Conservation (phyloP, 2,888 invertebrate species). For the Cosmopolites sordidus region DNA sequence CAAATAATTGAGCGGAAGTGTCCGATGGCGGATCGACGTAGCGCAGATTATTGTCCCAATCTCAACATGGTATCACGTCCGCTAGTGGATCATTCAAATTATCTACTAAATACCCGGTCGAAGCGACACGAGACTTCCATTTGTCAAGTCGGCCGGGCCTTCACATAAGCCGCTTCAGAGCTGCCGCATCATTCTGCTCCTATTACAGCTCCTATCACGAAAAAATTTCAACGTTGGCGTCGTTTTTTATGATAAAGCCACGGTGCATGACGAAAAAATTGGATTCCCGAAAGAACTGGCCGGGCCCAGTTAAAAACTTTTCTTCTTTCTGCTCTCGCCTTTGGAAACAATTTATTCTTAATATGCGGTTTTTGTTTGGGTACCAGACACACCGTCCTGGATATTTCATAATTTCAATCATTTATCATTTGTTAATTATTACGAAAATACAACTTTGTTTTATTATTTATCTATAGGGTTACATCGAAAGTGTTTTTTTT, state of each 20-base stretch:
- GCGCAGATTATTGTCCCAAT: constrained; percentile 30
- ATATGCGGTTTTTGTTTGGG: too few relatives aligned
- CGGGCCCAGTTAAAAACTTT: too few relatives aligned
- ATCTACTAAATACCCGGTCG: constrained; percentile 36
- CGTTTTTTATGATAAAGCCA: constrained; percentile 24
- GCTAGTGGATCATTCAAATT: constrained; percentile 38
- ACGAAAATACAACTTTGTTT: too few relatives aligned
- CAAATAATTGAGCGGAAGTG: constrained; percentile 26
- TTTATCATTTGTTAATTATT: too few relatives aligned
- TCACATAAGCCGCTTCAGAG: constrained; percentile 28
- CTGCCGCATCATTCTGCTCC: constrained; percentile 29
- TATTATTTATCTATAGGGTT: too few relatives aligned
- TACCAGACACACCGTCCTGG: too few relatives aligned
- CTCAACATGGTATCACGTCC: constrained; percentile 33
- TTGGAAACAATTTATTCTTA: too few relatives aligned
- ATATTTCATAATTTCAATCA: too few relatives aligned
- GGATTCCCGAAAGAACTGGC: constrained; percentile 10
- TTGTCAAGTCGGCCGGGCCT: constrained; percentile 37
- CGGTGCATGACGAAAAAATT: constrained; percentile 21
- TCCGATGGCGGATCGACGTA: constrained; percentile 19
- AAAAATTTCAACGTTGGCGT: constrained; percentile 24
- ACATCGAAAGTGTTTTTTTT: too few relatives aligned
- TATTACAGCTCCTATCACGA: constrained; percentile 25
- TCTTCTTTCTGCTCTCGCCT: too few relatives aligned
- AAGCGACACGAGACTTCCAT: constrained; percentile 40